A percentile compares a stretch with the other conserved stretches of the same genome.
Evolutionary conservation across 2,888 invertebrate genomes (phyloP).

Genomic region (Steinernema hermaphroditum): DNA sequence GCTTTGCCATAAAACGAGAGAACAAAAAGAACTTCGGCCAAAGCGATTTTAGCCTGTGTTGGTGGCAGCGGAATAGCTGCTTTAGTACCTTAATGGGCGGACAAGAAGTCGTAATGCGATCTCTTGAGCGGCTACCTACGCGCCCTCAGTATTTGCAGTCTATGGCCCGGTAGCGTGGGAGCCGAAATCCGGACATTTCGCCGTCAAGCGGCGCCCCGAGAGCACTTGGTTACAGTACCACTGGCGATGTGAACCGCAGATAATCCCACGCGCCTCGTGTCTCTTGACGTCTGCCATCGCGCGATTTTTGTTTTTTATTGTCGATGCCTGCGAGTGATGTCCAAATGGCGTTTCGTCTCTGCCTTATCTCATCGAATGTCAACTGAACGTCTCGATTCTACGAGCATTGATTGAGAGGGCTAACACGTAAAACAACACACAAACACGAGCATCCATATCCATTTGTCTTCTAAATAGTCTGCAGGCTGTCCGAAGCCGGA

Average conservation of each 20-base stretch:
- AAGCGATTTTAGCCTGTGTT: background rate
- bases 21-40: background rate
- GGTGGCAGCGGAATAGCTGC: background rate
- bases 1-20: background rate
- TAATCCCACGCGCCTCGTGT: background rate
- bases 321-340: background rate
- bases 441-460: too few relatives aligned
- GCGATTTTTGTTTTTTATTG: slow-evolving; percentile 17
- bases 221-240: slow-evolving; percentile 22
- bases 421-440: too few relatives aligned
- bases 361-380: background rate
- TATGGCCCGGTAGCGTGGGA: background rate
- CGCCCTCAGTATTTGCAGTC: slow-evolving; percentile 21
- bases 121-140: slow-evolving; percentile 24
- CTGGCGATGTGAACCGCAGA: background rate
- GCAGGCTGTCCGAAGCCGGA: too few relatives aligned
- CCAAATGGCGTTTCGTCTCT: background rate
- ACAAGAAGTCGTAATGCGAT: slow-evolving; percentile 29
- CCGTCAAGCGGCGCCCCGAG: background rate
- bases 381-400: too few relatives aligned
- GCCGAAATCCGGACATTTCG: background rate
- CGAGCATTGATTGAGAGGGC: too few relatives aligned
- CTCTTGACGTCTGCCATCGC: background rate
- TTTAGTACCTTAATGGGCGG: slow-evolving; percentile 24
- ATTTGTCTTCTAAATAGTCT: too few relatives aligned